Evolutionary conservation across 2,888 invertebrate species (phyloP).

Genomic region (Hedya salicella): DNA sequence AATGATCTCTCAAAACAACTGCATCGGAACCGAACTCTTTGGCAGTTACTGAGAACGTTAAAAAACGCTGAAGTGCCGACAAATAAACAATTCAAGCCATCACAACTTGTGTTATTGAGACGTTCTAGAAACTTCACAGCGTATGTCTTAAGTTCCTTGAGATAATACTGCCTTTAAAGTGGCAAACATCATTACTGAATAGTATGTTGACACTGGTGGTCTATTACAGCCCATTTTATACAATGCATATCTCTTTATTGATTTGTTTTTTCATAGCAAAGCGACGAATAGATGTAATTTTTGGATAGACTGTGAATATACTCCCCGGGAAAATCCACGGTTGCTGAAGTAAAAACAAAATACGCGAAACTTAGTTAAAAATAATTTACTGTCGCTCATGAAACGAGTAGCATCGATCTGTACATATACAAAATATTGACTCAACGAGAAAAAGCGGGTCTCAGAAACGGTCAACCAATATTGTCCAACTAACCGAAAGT

Average conservation of each 20-base stretch:
- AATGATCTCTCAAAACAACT: slow-evolving; percentile 40
- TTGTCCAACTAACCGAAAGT: slow-evolving; percentile 38
- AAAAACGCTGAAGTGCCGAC: slow-evolving; percentile 46
- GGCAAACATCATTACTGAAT: slow-evolving; percentile 8
- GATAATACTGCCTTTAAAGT: slow-evolving; percentile 16
- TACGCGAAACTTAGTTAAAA: too few relatives aligned
- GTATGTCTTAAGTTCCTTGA: slow-evolving; percentile 15
- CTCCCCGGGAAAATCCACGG: too few relatives aligned
- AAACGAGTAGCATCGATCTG: slow-evolving; percentile 16
- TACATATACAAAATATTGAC: slow-evolving; percentile 31
- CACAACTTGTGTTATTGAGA: slow-evolving; percentile 25
- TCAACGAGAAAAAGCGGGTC: slow-evolving; percentile 8
- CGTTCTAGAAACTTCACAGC: slow-evolving; percentile 22
- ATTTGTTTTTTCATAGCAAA: too few relatives aligned
- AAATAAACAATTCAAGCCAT: slow-evolving; percentile 27
- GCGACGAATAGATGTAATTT: too few relatives aligned
- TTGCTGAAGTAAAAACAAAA: too few relatives aligned
- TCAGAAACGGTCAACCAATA: slow-evolving; percentile 36
- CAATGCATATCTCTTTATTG: too few relatives aligned
- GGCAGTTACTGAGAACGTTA: slow-evolving; percentile 45
- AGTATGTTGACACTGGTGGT: neutral
- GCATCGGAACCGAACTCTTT: slow-evolving; percentile 35
- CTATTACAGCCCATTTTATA: too few relatives aligned
- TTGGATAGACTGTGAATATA: too few relatives aligned
- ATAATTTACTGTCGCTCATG: neutral